Evolutionary conservation across 2,113 vertebrate species (phyloP).

Genomic region (Oncorhynchus gorbuscha): DNA sequence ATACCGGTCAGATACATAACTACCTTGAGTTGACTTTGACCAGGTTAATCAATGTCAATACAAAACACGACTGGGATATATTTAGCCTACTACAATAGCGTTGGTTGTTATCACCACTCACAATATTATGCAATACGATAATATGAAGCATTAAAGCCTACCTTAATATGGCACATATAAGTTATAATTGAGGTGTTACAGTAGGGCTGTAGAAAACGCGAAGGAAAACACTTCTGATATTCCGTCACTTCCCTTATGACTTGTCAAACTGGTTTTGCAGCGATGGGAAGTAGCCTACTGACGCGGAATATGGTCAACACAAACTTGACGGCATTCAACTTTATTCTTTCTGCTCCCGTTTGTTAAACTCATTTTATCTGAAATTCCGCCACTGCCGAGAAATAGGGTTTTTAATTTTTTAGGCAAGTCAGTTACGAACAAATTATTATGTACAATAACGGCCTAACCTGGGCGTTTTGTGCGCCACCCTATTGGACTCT

Average conservation of each 20-base stretch:
- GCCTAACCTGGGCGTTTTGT: no score
- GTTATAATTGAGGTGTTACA: no score
- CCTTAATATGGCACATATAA: not conserved
- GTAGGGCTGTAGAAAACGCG: not conserved
- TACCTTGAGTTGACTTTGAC: no score
- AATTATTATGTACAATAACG: no score
- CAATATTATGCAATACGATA: not conserved
- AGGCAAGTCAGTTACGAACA: no score
- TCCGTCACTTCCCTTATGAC: not conserved
- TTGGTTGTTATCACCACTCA: not conserved
- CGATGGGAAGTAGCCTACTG: not conserved
- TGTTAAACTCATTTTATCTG: not conserved
- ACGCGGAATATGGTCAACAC: not conserved
- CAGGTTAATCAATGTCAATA: no score
- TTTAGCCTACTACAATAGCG: not conserved
- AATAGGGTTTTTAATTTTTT: no score
- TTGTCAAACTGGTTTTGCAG: not conserved
- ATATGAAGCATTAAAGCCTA: not conserved
- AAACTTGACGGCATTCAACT: not conserved
- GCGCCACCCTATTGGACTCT: no score
- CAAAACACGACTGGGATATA: no score
- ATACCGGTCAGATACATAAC: not conserved
- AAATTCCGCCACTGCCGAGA: no score
- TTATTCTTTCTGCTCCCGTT: not conserved
- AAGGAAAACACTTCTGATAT: not conserved